phyloP scores from a whole-genome alignment of 2,888 invertebrate species.

The Tinea pellionella region DNA sequence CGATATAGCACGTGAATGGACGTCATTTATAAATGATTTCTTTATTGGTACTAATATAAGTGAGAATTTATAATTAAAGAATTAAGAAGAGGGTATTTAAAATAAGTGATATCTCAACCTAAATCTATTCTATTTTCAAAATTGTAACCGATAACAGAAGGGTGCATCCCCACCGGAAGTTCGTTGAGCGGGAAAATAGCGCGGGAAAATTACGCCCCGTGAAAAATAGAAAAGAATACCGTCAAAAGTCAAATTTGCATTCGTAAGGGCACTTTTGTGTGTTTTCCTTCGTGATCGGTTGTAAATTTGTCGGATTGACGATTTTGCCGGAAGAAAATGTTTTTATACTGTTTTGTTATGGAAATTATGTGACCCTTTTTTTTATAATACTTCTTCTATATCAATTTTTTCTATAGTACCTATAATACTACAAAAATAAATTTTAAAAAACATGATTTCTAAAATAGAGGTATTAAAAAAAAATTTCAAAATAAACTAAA shows the following conservation, averaged over 20 bases:
- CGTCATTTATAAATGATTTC: no score
- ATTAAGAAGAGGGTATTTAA: slow-evolving; percentile 27
- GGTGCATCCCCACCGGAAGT: slow-evolving; percentile 50
- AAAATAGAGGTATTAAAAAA: no score
- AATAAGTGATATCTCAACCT: slow-evolving; percentile 43
- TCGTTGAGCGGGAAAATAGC: slow-evolving; percentile 63
- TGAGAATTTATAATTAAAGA: no score
- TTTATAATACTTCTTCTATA: neutral
- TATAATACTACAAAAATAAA: no score
- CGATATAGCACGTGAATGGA: no score
- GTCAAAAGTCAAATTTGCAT: slow-evolving; percentile 57
- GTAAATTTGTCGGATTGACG: slow-evolving; percentile 66
- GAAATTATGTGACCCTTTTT: neutral
- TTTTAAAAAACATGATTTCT: no score
- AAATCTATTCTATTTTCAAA: slow-evolving; percentile 18
- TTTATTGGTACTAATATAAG: no score
- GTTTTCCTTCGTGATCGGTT: slow-evolving; percentile 52
- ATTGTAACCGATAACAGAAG: slow-evolving; percentile 40
- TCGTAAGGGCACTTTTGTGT: slow-evolving; percentile 61
- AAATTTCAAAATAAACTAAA: neutral
- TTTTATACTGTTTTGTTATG: slow-evolving; percentile 13
- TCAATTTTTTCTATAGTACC: no score
- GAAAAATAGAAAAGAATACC: slow-evolving; percentile 35
- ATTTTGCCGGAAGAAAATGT: slow-evolving; percentile 32
- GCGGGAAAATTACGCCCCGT: neutral